Base-by-base conservation (phyloP, 2,113 vertebrate genomes). In the Hippolais icterina region DNA sequence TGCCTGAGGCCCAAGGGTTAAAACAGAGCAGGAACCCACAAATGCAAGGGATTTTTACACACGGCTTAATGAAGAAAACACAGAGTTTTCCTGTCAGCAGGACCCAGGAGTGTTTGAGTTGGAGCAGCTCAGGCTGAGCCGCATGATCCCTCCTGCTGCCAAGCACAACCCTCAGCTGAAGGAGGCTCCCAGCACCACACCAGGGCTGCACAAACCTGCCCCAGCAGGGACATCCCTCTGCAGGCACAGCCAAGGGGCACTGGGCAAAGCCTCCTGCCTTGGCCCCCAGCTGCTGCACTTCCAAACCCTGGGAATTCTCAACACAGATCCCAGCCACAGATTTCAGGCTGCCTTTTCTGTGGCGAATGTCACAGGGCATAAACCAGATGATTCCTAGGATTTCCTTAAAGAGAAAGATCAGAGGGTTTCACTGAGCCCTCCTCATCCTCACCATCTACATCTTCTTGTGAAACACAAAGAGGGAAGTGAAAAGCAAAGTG, bases 271-370 rank as follows among this genome's bases (percentile, higher is more conserved):
- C 39, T 79, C 44, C 31, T 47, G 47, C 57, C 42, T 33, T 9
- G 28, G 29, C 64, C 77, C 83, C 6, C 7, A 47, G 69, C 69
- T 75, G 64, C 61, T 83, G 39, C 27, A 22, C 3, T 64, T 39
- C 60, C 52, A 78, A 41, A 71, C 19, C 31, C 60, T 37, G 12
- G 61, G 68, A 31, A 68, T 52, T 14, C 41, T 22, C 15, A 49
- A 28, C 39, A 17, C 21, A 16, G 69, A 39, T 31, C 28, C 2
- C 2, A 87, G 54, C 9, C 41, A 27, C 4, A 0, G 4, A 44
- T 10, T 59, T 60, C 61, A 47, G 50, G 44, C 35, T 80, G 75
- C 63, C 54, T 49, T 6, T 61, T 71, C 72, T 42, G 28, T 44
- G 44, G 52, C 14, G 16, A 77, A 17, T 0, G 2, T 6, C 83